Evolutionary conservation across 2,113 vertebrate genomes (phyloP).

Genomic region (Cynopterus brachyotis): DNA sequence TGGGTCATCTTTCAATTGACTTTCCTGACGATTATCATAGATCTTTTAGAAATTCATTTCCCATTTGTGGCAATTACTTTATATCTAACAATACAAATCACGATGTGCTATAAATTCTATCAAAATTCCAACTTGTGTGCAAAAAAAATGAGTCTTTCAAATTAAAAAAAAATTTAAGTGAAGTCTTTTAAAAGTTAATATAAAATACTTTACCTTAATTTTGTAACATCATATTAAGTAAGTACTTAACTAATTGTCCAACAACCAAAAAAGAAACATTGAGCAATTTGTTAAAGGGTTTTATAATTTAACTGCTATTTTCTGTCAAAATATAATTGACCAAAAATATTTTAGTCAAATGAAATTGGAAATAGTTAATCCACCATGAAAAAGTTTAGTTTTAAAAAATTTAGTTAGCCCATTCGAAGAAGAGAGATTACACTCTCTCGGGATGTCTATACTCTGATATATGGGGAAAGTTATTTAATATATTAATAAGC

Average conservation of each 20-base stretch:
- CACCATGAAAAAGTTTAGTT: not conserved
- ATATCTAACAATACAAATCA: conserved; percentile 68
- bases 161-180: conserved; percentile 10
- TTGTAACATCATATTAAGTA: not conserved
- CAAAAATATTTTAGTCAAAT: not conserved
- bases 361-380: not conserved
- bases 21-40: conserved; percentile 73
- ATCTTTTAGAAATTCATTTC: conserved; percentile 59
- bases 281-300: not conserved
- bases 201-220: conserved; percentile 42
- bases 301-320: conserved; percentile 69
- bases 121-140: conserved; percentile 39
- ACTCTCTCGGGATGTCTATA: not conserved
- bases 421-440: not conserved
- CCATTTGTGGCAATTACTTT: conserved; percentile 33
- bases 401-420: not conserved
- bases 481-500: not conserved
- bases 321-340: conserved; percentile 48
- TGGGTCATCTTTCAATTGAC: conserved; percentile 77
- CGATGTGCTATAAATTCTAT: conserved; percentile 51
- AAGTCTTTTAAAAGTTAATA: not conserved
- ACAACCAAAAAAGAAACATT: not conserved
- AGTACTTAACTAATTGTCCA: not conserved
- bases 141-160: conserved; percentile 21
- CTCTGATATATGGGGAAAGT: not conserved